Evolutionary conservation across 92 coral and sea anemone species (phyloP).

Genomic region (Parazoanthus darwini): DNA sequence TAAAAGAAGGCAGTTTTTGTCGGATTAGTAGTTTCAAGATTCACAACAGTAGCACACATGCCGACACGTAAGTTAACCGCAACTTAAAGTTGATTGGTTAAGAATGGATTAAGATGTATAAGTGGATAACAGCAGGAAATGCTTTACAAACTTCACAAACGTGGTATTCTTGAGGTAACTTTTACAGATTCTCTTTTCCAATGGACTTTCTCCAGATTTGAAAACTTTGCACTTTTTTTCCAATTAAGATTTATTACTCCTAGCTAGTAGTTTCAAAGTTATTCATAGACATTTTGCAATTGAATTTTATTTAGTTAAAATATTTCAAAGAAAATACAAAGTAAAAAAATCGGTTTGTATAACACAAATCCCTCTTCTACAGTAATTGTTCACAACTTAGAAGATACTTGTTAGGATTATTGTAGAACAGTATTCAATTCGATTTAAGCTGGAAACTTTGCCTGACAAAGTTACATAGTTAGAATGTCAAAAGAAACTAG

Average conservation of each 20-base stretch:
- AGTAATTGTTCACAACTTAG: not conserved
- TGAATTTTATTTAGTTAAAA: too few relatives aligned
- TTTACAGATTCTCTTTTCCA: not conserved
- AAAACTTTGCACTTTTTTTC: not conserved
- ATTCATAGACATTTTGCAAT: not conserved
- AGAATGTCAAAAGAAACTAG: too few relatives aligned
- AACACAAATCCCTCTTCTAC: not conserved
- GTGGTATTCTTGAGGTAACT: not conserved
- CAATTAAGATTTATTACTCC: not conserved
- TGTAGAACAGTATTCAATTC: not conserved
- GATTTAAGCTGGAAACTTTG: not conserved
- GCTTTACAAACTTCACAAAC: constrained; percentile 1
- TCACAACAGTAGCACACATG: not conserved
- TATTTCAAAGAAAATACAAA: not conserved
- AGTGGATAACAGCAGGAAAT: constrained; percentile 18
- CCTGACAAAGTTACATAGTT: not conserved
- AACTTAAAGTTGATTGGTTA: constrained; percentile 13
- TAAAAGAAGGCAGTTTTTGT: not conserved
- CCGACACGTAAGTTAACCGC: constrained; percentile 33
- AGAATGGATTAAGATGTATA: not conserved
- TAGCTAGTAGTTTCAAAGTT: not conserved
- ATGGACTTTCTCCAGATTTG: not conserved
- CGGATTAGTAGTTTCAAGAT: not conserved
- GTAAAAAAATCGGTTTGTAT: too few relatives aligned
- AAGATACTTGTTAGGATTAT: not conserved